Base-by-base conservation (phyloP, 37 sponge, comb jelly and placozoan genomes). In the Aphrocallistes beatrix region DNA sequence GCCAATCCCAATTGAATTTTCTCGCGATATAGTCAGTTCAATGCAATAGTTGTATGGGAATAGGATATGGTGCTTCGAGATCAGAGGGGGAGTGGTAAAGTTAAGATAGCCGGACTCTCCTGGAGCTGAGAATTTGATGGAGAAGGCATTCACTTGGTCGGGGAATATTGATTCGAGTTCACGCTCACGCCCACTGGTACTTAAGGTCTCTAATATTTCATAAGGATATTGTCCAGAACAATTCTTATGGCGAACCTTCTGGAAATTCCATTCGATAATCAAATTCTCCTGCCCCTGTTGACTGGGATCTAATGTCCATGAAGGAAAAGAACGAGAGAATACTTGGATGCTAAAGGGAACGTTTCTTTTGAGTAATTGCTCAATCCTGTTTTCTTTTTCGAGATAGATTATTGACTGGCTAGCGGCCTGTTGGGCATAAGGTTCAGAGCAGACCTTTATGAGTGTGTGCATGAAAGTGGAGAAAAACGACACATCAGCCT, bases 171-270 rank as follows among this genome's bases (percentile, higher is more conserved):
- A n/a, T n/a, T n/a, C n/a, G 6, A 60, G 25, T 32, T 60, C 75
- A 60, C 75, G 75, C 10, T 25, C 28, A 25, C 8, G 25, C 21
- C 75, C 75, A 28, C 8, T 13, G n/a, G 75, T 19, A 3, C 75
- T 60, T 13, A 60, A 13, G n/a, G 75, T 60, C 75, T 60, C 75
- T 32, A 60, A 30, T 25, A 60, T 30, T 30, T 60, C 75, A 28
- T 60, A 3, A 13, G 75, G 75, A 30, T 60, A 60, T 3, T 25
- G 34, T 6, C 75, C 75, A 60, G 32, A 60, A 13, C 75, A 60
- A 13, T 60, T 60, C 75, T 60, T 60, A 60, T 60, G 75, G n/a
- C 75, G 75, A 60, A 60, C 75, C 75, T 60, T 60, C 34, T 60
- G 75, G n/a, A 60, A 60, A 13, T 13, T 60, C 75, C 75, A 60